Evolutionary conservation across 2,888 invertebrate genomes (phyloP), one percentile per base, ranked within the genome.

Genomic region (Mamestra brassicae): DNA sequence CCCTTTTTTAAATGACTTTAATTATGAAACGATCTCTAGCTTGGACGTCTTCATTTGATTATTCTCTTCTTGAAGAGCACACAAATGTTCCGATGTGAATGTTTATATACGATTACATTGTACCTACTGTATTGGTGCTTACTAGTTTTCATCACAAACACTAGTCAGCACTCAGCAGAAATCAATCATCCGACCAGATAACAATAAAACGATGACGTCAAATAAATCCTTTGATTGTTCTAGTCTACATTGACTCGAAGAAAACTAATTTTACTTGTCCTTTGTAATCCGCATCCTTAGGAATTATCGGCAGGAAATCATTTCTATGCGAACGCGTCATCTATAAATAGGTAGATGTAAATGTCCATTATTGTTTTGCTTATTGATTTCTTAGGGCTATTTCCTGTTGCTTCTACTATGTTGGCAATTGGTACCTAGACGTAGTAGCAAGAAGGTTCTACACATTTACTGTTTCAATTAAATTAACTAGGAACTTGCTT

Each of bases 331-430:
- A 72, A 52, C 67, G 45, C 73, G 80, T 80, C 66, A 77, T 73
- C 50, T 71, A 15, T 52, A 62, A 6, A 61, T 26, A 45, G 17
- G 3, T 54, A 54, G 61, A 42, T 61, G 64, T 71, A 65, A 76
- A 76, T 65, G 15, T 66, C 47, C 63, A 80, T 58, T 81, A 76
- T 66, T 76, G 58, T 57, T 47, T 80, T 58, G 58, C 47, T 52
- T 81, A 60, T 63, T 45, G 70, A 76, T 80, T 55, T 81, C 81
- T 71, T 71, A 61, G 55, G 63, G 75, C 36, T 58, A 13, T 80
- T 80, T 80, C 80, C 80, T 80, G 80, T 65, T 71, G 10, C 82
- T 68, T 76, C 67, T 77, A 71, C 77, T 52, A 71, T 67, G 77
- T 76, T 81, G 76, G 60, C 80, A 64, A 52, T 36, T 50, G 34